Evolutionary conservation across 2,113 vertebrate genomes (phyloP), one percentile per base, ranked within the genome.

Genomic region (Myrmecophaga tridactyla): DNA sequence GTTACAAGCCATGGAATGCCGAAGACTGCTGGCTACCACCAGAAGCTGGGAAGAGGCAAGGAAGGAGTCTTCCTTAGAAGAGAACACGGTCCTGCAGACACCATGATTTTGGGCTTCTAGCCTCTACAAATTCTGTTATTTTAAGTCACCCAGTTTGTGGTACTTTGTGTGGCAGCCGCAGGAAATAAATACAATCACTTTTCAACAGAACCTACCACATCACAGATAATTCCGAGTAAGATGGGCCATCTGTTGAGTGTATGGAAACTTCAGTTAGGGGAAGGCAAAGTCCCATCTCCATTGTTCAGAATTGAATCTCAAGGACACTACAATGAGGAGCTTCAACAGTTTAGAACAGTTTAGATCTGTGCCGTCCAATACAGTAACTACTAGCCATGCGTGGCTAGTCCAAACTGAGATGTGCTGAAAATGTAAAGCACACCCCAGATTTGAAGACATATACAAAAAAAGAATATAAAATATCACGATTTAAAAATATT

Each of bases 391-490:
- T 51, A 69, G 51, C 25, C 34, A 75, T 20, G 46, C 43, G 15
- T 63, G 41, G 36, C 81, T 69, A 39, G n/a, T 69, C 17, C 85
- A 76, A 94, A 77, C 31, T 84, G 58, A 83, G 10, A 84, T 84
- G 14, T 84, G 34, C 53, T 80, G 0, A 69, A 70, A 88, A 48
- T 56, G 23, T 77, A 92, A 93, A 78, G 87, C 10, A 92, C 48
- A 65, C 21, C 72, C 82, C 25, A 43, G 31, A 83, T 90, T 88
- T 84, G 34, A 94, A 95, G 73, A 92, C 14, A 78, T 88, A 41
- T 48, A 53, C 82, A 51, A 78, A 75, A 81, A 31, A 56, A 46
- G 29, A 72, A 87, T 46, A 21, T 81, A 92, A 94, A 95, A 51
- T 65, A 76, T 65, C 25, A 84, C 6, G 76, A 36, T 73, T 84